These are phyloP conservation scores for Uloborus diversus DNA, from an alignment of 1,140 invertebrate genomes.

Conservation along the genomic window DNA sequence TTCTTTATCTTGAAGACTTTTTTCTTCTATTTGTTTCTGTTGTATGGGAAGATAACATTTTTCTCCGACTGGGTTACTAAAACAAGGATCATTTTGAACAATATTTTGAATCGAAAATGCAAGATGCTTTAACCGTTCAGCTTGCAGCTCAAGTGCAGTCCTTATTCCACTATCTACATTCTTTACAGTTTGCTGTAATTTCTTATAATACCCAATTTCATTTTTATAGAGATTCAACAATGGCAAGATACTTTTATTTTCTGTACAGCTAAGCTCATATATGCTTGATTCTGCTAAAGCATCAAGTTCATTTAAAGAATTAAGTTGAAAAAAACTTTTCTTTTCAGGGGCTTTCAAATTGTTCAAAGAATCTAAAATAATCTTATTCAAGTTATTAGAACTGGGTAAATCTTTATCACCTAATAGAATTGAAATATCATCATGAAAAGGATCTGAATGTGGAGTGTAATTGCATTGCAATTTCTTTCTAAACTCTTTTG, in stretches of 20 bases:
- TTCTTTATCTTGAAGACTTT: not conserved
- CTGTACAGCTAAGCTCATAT: not conserved
- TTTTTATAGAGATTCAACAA: not conserved
- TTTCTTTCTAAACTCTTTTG: too few species aligned
- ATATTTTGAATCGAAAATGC: not conserved
- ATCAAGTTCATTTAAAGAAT: not conserved
- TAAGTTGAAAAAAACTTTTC: not conserved
- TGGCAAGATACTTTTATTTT: not conserved
- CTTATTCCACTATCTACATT: not conserved
- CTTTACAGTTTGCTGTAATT: not conserved
- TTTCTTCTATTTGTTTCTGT: not conserved
- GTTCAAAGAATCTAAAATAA: not conserved
- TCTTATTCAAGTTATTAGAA: too few species aligned
- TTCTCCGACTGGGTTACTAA: too few species aligned
- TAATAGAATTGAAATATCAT: too few species aligned
- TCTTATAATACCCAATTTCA: not conserved
- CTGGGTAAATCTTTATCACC: too few species aligned
- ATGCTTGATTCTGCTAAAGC: not conserved
- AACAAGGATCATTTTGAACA: constrained; percentile 8
- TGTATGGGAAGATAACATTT: too few species aligned
- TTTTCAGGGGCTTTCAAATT: not conserved
- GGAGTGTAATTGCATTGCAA: too few species aligned
- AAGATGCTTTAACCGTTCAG: not conserved
- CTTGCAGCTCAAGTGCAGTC: not conserved
- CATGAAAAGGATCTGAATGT: too few species aligned